Evolutionary conservation across 1,140 invertebrate genomes (phyloP), one percentile per base, ranked within the genome.

Genomic region (roundworm (Caenorhabditis elegans)): DNA sequence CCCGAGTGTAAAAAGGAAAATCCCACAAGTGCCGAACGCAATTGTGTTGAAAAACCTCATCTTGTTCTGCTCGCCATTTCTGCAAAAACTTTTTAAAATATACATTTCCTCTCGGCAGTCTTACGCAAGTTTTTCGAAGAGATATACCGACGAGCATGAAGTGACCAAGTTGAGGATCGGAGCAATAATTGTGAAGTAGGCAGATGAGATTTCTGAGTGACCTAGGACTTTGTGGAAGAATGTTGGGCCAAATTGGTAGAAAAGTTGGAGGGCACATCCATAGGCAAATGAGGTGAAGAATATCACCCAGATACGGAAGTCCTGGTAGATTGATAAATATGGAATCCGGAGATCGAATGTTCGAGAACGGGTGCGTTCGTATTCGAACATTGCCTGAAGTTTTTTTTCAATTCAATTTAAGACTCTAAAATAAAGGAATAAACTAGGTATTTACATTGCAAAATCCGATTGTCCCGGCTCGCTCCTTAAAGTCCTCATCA

Each of bases 401-500:
- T 28, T 17, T 8, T 15, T n/a, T n/a, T n/a, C n/a, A n/a, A n/a
- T n/a, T n/a, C n/a, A n/a, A n/a, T n/a, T n/a, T n/a, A n/a, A n/a
- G n/a, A n/a, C n/a, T n/a, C n/a, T n/a, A n/a, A n/a, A n/a, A n/a
- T n/a, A n/a, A n/a, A n/a, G n/a, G n/a, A n/a, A n/a, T n/a, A n/a
- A n/a, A n/a, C n/a, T n/a, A n/a, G n/a, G n/a, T n/a, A n/a, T n/a
- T 60, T 31, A 79, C 78, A 79, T 79, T 55, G 13, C 51, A 31
- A 19, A 79, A 43, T n/a, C 78, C 78, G n/a, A 46, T 60, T 48
- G 51, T 53, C 4, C 36, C 19, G 15, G 48, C 36, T 48, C 55
- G 43, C 19, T 79, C 78, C 43, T 79, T 79, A 24, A 79, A 79
- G n/a, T 79, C 78, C 10, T 79, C 78, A 55, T 79, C 78, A 28